Evolutionary conservation across 2,113 vertebrate species (phyloP).

Genomic region (Chaetura pelagica): DNA sequence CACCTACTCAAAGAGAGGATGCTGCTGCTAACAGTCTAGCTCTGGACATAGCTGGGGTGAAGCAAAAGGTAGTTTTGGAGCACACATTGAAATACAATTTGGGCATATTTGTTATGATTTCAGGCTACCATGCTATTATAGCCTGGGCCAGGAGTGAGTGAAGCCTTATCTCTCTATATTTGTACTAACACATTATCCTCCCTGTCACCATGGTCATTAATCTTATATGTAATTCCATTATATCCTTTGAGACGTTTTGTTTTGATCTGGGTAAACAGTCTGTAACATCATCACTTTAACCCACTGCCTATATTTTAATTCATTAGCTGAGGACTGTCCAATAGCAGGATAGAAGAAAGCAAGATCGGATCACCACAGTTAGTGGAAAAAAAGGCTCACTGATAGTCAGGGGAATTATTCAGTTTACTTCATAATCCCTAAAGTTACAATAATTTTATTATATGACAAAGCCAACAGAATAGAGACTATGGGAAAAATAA

Average conservation of each 20-base stretch:
- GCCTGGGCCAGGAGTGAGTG: neutral
- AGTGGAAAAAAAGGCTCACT: neutral
- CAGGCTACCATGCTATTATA: neutral
- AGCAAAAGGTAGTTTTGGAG: neutral
- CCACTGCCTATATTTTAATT: neutral
- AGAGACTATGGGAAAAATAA: neutral
- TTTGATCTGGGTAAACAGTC: neutral
- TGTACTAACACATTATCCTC: neutral
- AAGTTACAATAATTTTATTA: neutral
- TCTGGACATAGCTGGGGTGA: neutral
- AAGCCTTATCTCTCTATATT: neutral
- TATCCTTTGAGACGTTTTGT: neutral
- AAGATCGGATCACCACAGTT: neutral
- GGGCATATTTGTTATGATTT: neutral
- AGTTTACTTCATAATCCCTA: neutral
- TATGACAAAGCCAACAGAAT: neutral
- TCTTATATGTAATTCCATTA: neutral
- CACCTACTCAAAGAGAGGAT: neutral
- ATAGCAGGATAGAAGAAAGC: neutral
- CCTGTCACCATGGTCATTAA: neutral
- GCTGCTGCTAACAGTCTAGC: neutral
- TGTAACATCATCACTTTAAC: neutral
- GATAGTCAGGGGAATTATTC: neutral
- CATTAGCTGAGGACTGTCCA: neutral
- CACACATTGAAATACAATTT: neutral